phyloP scores from a whole-genome alignment of 1,140 invertebrate species.

The Dinoponera quadriceps region DNA sequence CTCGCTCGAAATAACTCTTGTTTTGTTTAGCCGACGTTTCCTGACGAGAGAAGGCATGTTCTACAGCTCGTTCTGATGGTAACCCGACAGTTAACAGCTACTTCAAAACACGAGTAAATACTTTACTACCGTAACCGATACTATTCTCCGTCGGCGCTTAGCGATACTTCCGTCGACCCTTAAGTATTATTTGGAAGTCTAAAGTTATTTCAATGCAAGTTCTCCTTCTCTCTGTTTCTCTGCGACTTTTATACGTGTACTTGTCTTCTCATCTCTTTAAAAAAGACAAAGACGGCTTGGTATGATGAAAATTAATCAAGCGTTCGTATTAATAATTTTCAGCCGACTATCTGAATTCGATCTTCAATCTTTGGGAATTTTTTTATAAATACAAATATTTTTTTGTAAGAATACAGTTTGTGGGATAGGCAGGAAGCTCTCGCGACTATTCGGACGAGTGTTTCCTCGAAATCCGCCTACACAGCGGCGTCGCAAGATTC shows the following conservation, averaged over 20 bases:
- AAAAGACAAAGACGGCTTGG: not conserved
- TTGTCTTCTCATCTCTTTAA: not conserved
- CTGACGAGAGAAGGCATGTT: constrained; percentile 1
- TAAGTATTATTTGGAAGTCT: not conserved
- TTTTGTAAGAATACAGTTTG: not conserved
- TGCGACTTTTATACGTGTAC: not conserved
- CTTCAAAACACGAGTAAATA: constrained; percentile 15
- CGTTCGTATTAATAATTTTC: not conserved
- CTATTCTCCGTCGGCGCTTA: not conserved
- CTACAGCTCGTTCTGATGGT: constrained; percentile 29
- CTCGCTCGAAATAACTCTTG: constrained; percentile 51
- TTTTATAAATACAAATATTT: too few relatives aligned
- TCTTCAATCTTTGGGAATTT: not conserved
- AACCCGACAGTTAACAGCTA: constrained; percentile 1
- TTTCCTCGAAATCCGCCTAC: constrained; percentile 12
- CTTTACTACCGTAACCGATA: constrained; percentile 16
- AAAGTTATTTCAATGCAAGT: not conserved
- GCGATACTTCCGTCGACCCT: not conserved
- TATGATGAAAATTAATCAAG: not conserved
- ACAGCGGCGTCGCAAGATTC: not conserved
- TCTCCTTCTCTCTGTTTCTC: too few relatives aligned
- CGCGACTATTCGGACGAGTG: not conserved
- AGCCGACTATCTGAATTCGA: not conserved
- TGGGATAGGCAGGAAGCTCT: not conserved
- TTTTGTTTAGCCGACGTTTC: constrained; percentile 48